A percentile compares a stretch with the other conserved stretches of the same genome.
phyloP scores from a whole-genome alignment of 2,888 invertebrate species.

The Pyrrhosoma nymphula region DNA sequence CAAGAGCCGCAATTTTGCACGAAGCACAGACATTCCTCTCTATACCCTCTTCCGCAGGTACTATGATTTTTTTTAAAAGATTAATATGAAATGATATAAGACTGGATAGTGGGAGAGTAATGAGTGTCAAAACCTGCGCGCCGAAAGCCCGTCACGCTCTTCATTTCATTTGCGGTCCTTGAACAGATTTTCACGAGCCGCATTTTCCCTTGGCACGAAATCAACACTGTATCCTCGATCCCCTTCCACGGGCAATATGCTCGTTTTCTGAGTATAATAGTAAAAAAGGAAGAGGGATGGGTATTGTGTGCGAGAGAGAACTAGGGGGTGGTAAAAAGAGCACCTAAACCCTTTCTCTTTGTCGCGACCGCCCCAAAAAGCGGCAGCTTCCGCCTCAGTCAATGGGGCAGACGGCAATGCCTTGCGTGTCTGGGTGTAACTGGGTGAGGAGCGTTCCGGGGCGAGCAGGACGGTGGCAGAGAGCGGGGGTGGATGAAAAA shows the following conservation, averaged over 20 bases:
- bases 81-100: too few species aligned
- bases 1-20: too few species aligned
- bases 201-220: not conserved
- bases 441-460: not conserved
- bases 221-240: not conserved
- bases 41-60: too few species aligned
- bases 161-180: too few species aligned
- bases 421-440: not conserved
- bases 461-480: not conserved
- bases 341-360: not conserved
- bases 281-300: not conserved
- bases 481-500: not conserved
- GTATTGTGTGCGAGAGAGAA: not conserved
- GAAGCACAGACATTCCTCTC: too few species aligned
- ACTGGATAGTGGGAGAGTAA: too few species aligned
- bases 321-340: not conserved
- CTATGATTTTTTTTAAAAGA: too few species aligned
- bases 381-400: constrained; percentile 42
- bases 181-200: too few species aligned
- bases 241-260: too few species aligned
- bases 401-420: constrained; percentile 27
- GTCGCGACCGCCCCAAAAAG: constrained; percentile 23
- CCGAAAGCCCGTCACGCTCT: too few species aligned
- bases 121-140: too few species aligned
- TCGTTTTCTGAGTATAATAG: too few species aligned